These are phyloP conservation scores for Macaria notata DNA, from an alignment of 2,888 invertebrate species.

Conservation along the genomic window DNA sequence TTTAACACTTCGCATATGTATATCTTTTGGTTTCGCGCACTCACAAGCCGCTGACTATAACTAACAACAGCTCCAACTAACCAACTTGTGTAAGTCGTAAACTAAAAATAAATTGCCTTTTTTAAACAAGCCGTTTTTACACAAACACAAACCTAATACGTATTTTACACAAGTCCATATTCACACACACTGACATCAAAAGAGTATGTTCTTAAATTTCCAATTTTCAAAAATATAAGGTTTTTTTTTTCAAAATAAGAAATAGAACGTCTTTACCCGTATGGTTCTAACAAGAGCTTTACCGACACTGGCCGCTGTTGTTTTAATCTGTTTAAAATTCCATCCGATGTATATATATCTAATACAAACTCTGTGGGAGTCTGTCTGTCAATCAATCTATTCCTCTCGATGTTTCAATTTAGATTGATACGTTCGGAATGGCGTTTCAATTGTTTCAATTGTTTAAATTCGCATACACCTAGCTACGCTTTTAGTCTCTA, in stretches of 20 bases:
- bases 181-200: too few relatives aligned
- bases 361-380: conserved; percentile 20
- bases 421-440: conserved; percentile 15
- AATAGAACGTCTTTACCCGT: conserved; percentile 7
- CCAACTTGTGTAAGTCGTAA: neutral
- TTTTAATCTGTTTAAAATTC: conserved; percentile 34
- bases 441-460: too few relatives aligned
- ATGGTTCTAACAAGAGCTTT: conserved; percentile 14
- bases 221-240: too few relatives aligned
- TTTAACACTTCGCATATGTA: too few relatives aligned
- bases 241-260: neutral
- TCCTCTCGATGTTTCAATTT: conserved; percentile 19
- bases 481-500: too few relatives aligned
- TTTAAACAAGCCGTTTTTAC: neutral
- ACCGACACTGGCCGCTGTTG: conserved; percentile 28
- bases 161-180: too few relatives aligned
- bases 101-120: neutral
- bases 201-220: too few relatives aligned
- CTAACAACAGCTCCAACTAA: too few relatives aligned
- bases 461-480: too few relatives aligned
- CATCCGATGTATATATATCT: conserved; percentile 15
- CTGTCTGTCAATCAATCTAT: conserved; percentile 31
- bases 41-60: too few relatives aligned
- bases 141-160: neutral
- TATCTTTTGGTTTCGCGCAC: too few relatives aligned